Evolutionary conservation across 1,140 invertebrate species (phyloP).

Genomic region (Phthorimaea operculella): DNA sequence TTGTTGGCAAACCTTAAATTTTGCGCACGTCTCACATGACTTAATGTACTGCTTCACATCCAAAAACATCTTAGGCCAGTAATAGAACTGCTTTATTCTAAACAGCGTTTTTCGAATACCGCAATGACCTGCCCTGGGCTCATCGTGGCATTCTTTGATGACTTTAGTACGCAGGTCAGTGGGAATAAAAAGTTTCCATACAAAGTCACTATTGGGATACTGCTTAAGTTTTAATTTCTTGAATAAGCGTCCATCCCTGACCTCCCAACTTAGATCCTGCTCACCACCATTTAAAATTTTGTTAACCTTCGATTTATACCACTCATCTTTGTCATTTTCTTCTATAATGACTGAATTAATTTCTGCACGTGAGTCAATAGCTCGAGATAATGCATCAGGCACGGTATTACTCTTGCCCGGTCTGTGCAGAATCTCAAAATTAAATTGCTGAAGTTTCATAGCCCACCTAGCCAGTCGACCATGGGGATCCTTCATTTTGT

Average conservation of each 20-base stretch:
- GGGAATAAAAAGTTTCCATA: conserved; percentile 13
- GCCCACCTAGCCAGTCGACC: conserved; percentile 59
- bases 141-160: conserved; percentile 11
- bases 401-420: conserved; percentile 36
- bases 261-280: background rate
- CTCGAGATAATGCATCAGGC: conserved; percentile 39
- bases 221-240: background rate
- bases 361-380: background rate
- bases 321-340: conserved; percentile 21
- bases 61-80: conserved; percentile 9
- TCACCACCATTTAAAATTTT: background rate
- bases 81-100: conserved; percentile 12
- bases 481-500: conserved; percentile 46
- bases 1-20: conserved; percentile 15
- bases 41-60: conserved; percentile 13
- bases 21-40: conserved; percentile 13
- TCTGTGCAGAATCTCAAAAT: conserved; percentile 41
- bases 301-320: conserved; percentile 18
- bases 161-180: background rate
- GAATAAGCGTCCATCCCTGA: background rate
- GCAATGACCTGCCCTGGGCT: conserved; percentile 11
- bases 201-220: background rate
- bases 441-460: conserved; percentile 35
- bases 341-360: conserved; percentile 9
- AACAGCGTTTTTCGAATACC: conserved; percentile 12